Evolutionary conservation across 2,113 vertebrate species (phyloP).

Genomic region (Tachysurus fulvidraco): DNA sequence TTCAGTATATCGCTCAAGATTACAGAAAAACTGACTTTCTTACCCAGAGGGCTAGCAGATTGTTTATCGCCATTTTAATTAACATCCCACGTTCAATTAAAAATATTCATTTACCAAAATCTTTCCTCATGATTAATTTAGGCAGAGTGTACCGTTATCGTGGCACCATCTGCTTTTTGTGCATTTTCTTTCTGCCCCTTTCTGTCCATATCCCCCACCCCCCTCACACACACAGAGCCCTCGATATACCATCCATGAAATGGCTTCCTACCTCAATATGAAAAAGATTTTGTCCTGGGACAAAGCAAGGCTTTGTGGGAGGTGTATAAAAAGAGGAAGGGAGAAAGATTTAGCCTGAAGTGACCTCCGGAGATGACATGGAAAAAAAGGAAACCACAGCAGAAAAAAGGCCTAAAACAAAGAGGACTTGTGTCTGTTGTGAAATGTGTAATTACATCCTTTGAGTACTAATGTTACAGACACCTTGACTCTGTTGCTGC

Average conservation of each 20-base stretch:
- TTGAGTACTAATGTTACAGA: slow-evolving; percentile 48
- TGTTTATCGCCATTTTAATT: slow-evolving; percentile 48
- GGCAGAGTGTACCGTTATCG: slow-evolving; percentile 12
- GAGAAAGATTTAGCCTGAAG: slow-evolving; percentile 37
- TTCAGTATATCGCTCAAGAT: neutral
- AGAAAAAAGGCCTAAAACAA: slow-evolving; percentile 43
- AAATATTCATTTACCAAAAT: slow-evolving; percentile 42
- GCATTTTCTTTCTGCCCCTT: slow-evolving; percentile 28
- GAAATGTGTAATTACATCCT: slow-evolving; percentile 48
- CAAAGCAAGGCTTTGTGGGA: neutral
- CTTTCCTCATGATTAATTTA: slow-evolving; percentile 53
- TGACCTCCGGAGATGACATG: slow-evolving; percentile 42
- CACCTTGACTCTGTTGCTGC: slow-evolving; percentile 36
- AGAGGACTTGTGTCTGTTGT: slow-evolving; percentile 43
- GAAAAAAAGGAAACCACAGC: slow-evolving; percentile 24
- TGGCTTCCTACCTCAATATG: slow-evolving; percentile 5
- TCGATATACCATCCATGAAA: slow-evolving; percentile 4
- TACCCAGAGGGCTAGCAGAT: slow-evolving; percentile 27
- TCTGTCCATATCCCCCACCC: neutral
- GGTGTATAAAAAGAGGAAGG: slow-evolving; percentile 2
- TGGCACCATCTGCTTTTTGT: slow-evolving; percentile 27
- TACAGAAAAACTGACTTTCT: slow-evolving; percentile 29
- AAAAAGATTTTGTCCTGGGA: slow-evolving; percentile 35
- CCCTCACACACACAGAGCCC: neutral
- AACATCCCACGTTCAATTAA: slow-evolving; percentile 43